Evolutionary conservation across 2,888 invertebrate genomes (phyloP).

Genomic region (Limnephilus rhombicus): DNA sequence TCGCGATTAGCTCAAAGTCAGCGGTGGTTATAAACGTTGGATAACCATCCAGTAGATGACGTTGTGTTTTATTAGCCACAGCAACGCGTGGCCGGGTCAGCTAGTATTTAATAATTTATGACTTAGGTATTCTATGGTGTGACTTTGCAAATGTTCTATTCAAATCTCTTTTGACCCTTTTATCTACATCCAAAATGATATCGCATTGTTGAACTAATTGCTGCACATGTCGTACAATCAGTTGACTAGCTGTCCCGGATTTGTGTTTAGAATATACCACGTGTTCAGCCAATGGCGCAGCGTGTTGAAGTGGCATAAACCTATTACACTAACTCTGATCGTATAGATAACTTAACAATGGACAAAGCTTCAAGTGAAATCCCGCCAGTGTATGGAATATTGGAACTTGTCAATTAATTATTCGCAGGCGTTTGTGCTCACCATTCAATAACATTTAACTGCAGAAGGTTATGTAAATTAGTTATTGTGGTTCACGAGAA

Average conservation of each 20-base stretch:
- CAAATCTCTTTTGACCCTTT: background rate
- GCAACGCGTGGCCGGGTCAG: too few relatives aligned
- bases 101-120: background rate
- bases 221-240: slow-evolving; percentile 9
- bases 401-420: background rate
- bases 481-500: background rate
- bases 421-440: background rate
- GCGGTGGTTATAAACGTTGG: too few relatives aligned
- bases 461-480: background rate
- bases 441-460: background rate
- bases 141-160: background rate
- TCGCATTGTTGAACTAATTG: background rate
- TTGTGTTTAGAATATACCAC: background rate
- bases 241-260: background rate
- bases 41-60: too few relatives aligned
- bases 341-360: background rate
- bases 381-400: background rate
- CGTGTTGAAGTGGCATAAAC: background rate
- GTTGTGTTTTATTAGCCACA: too few relatives aligned
- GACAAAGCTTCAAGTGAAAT: background rate
- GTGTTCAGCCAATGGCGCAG: background rate
- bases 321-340: background rate
- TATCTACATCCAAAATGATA: background rate
- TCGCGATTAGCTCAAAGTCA: too few relatives aligned
- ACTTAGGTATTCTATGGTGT: background rate